Evolutionary conservation across 2,113 vertebrate species (phyloP).

Genomic region (Erythrolamprus reginae): DNA sequence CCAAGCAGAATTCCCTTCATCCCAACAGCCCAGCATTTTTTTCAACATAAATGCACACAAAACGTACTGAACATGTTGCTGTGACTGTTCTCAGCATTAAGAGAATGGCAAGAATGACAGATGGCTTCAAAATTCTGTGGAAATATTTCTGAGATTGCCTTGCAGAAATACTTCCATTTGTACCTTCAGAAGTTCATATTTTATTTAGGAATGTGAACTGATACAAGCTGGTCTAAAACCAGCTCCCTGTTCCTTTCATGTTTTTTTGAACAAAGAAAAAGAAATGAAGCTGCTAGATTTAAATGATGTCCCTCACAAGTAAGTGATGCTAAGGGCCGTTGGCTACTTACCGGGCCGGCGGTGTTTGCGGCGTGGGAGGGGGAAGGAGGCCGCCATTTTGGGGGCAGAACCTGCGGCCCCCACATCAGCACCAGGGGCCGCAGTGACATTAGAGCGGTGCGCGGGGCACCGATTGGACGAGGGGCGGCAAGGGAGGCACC

Average conservation of each 20-base stretch:
- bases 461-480: too few relatives aligned
- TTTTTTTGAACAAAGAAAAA: background rate
- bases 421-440: too few relatives aligned
- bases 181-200: background rate
- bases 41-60: background rate
- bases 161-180: background rate
- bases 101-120: background rate
- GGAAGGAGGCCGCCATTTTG: too few relatives aligned
- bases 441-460: too few relatives aligned
- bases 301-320: background rate
- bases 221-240: background rate
- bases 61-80: background rate
- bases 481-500: too few relatives aligned
- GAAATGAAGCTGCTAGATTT: background rate
- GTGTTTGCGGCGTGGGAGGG: too few relatives aligned
- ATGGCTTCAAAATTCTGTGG: background rate
- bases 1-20: background rate
- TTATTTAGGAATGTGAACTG: background rate
- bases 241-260: background rate
- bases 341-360: too few relatives aligned
- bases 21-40: background rate
- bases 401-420: too few relatives aligned
- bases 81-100: background rate
- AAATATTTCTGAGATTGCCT: background rate
- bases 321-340: too few relatives aligned